Evolutionary conservation across 2,113 vertebrate genomes (phyloP).

Genomic region (Maccullochella peelii): DNA sequence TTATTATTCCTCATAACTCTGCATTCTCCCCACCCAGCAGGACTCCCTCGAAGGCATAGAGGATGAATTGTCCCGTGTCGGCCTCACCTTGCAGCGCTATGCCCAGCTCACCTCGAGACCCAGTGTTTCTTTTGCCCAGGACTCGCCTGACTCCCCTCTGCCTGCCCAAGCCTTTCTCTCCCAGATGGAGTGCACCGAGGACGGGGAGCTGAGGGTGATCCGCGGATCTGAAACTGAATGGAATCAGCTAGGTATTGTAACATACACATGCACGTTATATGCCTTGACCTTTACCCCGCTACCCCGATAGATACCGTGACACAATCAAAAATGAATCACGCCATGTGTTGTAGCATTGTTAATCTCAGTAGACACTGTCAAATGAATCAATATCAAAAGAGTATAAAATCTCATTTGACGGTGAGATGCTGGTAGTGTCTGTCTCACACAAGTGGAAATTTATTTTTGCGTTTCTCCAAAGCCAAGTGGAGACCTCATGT

Average conservation of each 20-base stretch:
- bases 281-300: background rate
- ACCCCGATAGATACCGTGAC: background rate
- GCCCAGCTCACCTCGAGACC: slow-evolving; percentile 83
- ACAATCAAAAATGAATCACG: background rate
- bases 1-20: background rate
- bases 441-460: background rate
- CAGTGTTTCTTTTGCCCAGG: slow-evolving; percentile 86
- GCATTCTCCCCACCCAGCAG: slow-evolving; percentile 8
- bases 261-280: background rate
- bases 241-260: slow-evolving; percentile 79
- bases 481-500: no score
- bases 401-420: background rate
- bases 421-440: background rate
- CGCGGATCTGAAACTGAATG: slow-evolving; percentile 74
- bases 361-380: background rate
- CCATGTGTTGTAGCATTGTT: background rate
- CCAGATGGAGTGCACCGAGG: slow-evolving; percentile 88
- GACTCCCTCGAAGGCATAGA: slow-evolving; percentile 82
- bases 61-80: slow-evolving; percentile 86
- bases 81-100: slow-evolving; percentile 87
- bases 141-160: slow-evolving; percentile 75
- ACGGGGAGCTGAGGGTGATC: slow-evolving; percentile 83
- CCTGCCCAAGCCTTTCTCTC: slow-evolving; percentile 90
- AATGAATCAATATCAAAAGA: background rate
- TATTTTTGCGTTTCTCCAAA: background rate